Base-by-base conservation (phyloP, 2,888 invertebrate species). In the Erynnis tages region DNA sequence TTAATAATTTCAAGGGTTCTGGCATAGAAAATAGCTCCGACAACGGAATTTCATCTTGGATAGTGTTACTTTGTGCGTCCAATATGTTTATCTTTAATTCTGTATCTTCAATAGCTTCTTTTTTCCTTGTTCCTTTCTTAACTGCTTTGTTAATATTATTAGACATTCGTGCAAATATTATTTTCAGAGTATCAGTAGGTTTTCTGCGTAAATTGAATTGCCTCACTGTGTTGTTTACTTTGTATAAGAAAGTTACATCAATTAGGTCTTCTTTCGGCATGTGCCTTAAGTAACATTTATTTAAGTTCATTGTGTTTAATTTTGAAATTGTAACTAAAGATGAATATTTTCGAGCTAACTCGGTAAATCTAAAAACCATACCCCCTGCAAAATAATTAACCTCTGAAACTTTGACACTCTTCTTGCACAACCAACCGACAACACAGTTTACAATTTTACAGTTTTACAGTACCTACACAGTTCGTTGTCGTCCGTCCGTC, bases 191-290 rank as follows among this genome's bases (percentile, higher is more conserved):
- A 82, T 96, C 96, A 11, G 86, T 68, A 2, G 92, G 73, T 44
- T 90, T 91, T 56, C 96, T 88, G 53, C 90, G 90, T 60, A 96
- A 93, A 80, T 95, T 95, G 65, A 95, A 96, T 57, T 93, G 92
- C 54, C 94, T 87, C 54, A 69, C 38, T 10, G 71, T 61, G 23
- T 83, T 79, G 59, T 82, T 85, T n/a, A 85, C 54, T 60, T 76
- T 74, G 13, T 75, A 69, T 11, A 85, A 58, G 65, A 88, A 85
- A 2, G 80, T 70, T 53, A 89, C 81, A 66, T 87, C 79, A 5
- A 88, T 63, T 66, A 73, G 82, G 10, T 84, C 73, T 58, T 85
- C 82, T 46, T 65, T 61, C 55, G 75, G 54, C 34, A 76, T 61
- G 47, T 75, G 73, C 63, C 86, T 73, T 65, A 88, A 83, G 61